Evolutionary conservation across 2,113 vertebrate species (phyloP), one percentile per base, ranked within the genome.

Genomic region (Anser cygnoides): DNA sequence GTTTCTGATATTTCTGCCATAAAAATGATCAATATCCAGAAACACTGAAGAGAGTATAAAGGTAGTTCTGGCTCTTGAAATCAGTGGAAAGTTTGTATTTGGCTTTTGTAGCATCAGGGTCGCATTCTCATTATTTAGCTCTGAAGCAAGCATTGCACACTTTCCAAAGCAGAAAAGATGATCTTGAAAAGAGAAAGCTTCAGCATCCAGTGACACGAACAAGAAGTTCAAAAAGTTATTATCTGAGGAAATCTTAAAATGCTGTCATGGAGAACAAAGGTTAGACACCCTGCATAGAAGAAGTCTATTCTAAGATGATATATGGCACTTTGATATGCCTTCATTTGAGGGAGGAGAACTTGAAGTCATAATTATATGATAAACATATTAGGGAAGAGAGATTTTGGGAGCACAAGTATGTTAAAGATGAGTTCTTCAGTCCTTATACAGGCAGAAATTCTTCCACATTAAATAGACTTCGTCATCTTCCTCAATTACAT

Each of bases 321-420:
- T 89, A 93, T 84, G 68, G 95, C 90, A 97, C 44, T 90, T 93
- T 93, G 62, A 84, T 90, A 89, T 13, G 80, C 89, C 92, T 94
- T 94, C 96, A 26, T 89, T 93, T 94, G 93, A 92, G 66, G 95
- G 92, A 95, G 93, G 85, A 92, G 92, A 95, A 20, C 66, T 61
- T 96, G 90, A 96, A 93, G 88, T 95, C 92, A 91, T 95, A 92
- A 94, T 92, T 95, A 62, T 49, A 73, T 55, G 84, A 96, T 84
- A 92, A 96, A 94, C 35, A 62, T 77, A 89, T 55, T 70, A 89
- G 65, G 66, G 75, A 90, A 79, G 68, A 93, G 57, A 92, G 66
- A 54, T 87, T 84, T 78, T 23, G 49, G 58, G 66, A 77, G 58
- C 54, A 16, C 66, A 58, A 0, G 0, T 86, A 90, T 12, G 7